Evolutionary conservation across 2,888 invertebrate species (phyloP), one percentile per base, ranked within the genome.

Genomic region (Zootermopsis nevadensis): DNA sequence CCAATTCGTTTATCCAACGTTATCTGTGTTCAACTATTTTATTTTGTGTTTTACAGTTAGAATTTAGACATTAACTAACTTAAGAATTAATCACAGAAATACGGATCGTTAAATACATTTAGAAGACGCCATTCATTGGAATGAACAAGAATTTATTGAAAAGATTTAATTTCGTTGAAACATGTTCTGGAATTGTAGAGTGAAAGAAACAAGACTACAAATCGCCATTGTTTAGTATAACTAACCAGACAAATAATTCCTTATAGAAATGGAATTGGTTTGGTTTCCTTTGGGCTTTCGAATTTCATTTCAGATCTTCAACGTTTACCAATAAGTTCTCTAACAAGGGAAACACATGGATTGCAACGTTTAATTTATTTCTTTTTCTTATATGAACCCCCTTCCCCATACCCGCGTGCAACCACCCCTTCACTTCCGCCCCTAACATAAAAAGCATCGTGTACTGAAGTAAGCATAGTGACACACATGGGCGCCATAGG

Each of bases 311-410:
- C 60, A 60, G n/a, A 60, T 60, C 27, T 27, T 60, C 30, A 2
- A 19, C 38, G 74, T 74, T 74, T 31, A 22, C 74, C 74, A 74
- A 74, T 74, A 74, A 74, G 74, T 74, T 38, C n/a, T 15, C 74
- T 74, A 33, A 38, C 35, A 74, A 33, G 38, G n/a, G 38, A n/a
- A 66, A 79, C 31, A 79, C n/a, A 82, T 77, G 81, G 72, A 84
- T 84, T 84, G 82, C 83, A 69, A 60, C 76, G 53, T 83, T 76
- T 84, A 83, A 83, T 77, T 83, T 84, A 84, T 81, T 81, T 84
- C 83, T 83, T 81, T 83, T n/a, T 82, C 77, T 67, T 84, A 72
- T 72, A 67, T 80, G 66, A 82, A 72, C 55, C 53, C 76, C 42
- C 48, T 27, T 60, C 55, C 72, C 48, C 83, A 67, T 72, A 53